These are phyloP conservation scores for Chelonoidis abingdonii DNA, from an alignment of 2,113 vertebrate genomes.

Conservation along the genomic window DNA sequence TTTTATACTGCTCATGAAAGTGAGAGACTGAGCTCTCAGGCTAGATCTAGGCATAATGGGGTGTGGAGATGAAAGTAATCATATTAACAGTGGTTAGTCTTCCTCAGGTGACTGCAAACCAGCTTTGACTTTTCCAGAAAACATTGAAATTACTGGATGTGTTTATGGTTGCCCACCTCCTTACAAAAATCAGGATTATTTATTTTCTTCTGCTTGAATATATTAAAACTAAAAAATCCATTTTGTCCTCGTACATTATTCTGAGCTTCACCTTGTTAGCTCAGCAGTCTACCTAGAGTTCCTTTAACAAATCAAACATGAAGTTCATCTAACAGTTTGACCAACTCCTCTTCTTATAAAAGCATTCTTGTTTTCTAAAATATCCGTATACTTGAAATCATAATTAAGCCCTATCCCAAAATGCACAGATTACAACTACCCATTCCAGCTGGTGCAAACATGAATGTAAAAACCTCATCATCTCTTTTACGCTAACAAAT, in stretches of 20 bases:
- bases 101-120: constrained; percentile 62
- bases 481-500: not conserved
- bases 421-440: not conserved
- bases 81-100: constrained; percentile 69
- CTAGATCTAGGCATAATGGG: constrained; percentile 18
- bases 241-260: constrained; percentile 25
- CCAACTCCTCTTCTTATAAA: not conserved
- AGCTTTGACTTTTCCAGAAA: constrained; percentile 61
- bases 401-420: not conserved
- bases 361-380: constrained; percentile 14
- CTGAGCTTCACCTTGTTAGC: not conserved
- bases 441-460: not conserved
- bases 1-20: constrained; percentile 37
- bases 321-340: not conserved
- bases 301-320: constrained; percentile 3
- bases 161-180: constrained; percentile 31
- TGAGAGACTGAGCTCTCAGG: constrained; percentile 27
- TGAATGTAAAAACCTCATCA: not conserved
- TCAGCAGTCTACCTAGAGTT: not conserved
- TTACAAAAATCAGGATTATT: constrained; percentile 54
- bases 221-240: not conserved
- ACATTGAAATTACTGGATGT: constrained; percentile 38
- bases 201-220: constrained; percentile 35
- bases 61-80: constrained; percentile 40
- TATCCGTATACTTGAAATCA: not conserved